Base-by-base conservation (phyloP, 2,797 vertebrate species). In the Lepidocolaptes lacrymiger region DNA sequence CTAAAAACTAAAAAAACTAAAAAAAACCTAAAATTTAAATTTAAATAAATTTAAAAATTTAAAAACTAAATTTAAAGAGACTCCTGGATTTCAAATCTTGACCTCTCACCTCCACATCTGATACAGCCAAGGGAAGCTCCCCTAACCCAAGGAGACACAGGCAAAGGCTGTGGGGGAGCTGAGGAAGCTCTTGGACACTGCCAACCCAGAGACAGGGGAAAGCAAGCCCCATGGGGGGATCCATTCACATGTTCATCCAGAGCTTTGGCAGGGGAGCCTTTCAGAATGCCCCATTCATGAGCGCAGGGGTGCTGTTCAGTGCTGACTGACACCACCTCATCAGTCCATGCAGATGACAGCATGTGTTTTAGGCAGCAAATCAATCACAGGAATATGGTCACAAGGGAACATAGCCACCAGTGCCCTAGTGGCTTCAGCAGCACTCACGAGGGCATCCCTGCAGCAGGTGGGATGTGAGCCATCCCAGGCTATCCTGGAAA, bases 61-160 rank as follows among this genome's bases (percentile, higher is more conserved):
- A n/a, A n/a, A n/a, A n/a, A n/a, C n/a, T n/a, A n/a, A 83, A 74
- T 67, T 74, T 89, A 84, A 96, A 91, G 76, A 93, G 76, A 94
- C 55, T 88, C 59, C 48, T 88, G 91, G 85, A 95, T 88, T 92
- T 77, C 69, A 68, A 69, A 84, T 21, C 59, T 36, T 86, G 30
- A 77, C 66, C 49, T 91, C 63, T 69, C 63, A 59, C 76, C 76
- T 71, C 58, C 7, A 24, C 3, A 1, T 9, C 21, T 14, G 30
- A 54, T 8, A 26, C 15, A 82, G 34, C 36, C 72, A 61, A 81
- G 78, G 55, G 43, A 84, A 28, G 14, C 30, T 69, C 16, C 11
- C 4, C 0, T 18, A 51, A 8, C 11, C 3, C 4, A 67, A 52
- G 14, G 11, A 41, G 21, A 55, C 3, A 1, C 34, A 36, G 52